These are phyloP conservation scores for Daubentonia madagascariensis DNA, from an alignment of 2,113 vertebrate species.

Conservation along the genomic window DNA sequence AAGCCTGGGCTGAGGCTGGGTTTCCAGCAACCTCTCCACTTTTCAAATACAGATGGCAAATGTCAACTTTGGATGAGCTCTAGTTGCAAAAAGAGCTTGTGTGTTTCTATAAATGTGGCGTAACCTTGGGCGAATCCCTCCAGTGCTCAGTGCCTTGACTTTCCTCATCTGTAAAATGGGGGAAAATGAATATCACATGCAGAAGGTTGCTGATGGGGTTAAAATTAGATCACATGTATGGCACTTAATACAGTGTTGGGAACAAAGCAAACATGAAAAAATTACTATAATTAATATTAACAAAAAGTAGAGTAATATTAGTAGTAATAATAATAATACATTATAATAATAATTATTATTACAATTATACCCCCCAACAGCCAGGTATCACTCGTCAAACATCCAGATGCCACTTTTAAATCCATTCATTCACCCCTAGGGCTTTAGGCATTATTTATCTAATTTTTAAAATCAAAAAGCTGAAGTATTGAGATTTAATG, in stretches of 20 bases:
- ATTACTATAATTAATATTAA: neutral
- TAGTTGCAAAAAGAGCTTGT: neutral
- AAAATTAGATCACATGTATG: neutral
- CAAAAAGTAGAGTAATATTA: neutral
- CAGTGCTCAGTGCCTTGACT: neutral
- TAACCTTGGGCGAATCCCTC: no score
- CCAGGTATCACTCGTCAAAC: neutral
- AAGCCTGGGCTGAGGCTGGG: neutral
- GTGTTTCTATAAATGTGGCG: neutral
- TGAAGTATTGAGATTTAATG: neutral
- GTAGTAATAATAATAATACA: neutral
- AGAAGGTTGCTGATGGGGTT: neutral
- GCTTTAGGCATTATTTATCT: neutral
- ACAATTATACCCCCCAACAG: neutral
- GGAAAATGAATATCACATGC: no score
- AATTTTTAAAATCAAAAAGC: neutral
- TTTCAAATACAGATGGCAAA: neutral
- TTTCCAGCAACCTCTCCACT: neutral
- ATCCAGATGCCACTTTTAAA: neutral
- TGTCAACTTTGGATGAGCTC: neutral
- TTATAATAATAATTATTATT: neutral
- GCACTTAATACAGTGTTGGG: neutral
- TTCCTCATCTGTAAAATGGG: constrained; percentile 5
- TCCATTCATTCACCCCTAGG: neutral
- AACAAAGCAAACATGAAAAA: neutral